Percentiles rank a stretch among this genome's conserved stretches.
phyloP scores from a whole-genome alignment of 2,888 invertebrate species.

The Cecidostiba fungosa region DNA sequence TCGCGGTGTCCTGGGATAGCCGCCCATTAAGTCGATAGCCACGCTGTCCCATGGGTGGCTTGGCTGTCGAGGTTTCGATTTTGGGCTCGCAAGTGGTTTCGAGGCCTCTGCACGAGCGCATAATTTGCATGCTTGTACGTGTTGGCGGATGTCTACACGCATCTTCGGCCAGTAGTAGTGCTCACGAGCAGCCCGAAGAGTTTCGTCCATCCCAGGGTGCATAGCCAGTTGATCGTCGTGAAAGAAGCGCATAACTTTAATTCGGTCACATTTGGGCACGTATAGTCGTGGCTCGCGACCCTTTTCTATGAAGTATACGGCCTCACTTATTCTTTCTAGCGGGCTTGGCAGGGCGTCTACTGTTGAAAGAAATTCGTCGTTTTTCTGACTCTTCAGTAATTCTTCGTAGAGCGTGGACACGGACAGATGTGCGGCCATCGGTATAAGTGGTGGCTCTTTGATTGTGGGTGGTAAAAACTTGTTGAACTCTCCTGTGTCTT shows the following conservation, averaged over 20 bases:
- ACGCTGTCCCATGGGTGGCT: constrained; percentile 48
- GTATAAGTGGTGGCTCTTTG: neutral
- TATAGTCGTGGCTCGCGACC: neutral
- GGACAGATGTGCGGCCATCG: neutral
- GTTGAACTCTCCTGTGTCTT: neutral
- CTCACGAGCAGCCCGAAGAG: neutral
- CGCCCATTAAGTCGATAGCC: constrained; percentile 58
- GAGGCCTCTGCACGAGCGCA: neutral
- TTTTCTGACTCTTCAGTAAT: neutral
- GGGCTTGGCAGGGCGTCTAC: neutral
- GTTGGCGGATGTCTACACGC: neutral
- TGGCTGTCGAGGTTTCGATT: constrained; percentile 26
- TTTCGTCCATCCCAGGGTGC: constrained; percentile 28
- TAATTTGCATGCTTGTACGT: neutral
- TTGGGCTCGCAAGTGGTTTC: neutral
- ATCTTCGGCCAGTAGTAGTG: constrained; percentile 15
- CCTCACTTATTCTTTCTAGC: neutral
- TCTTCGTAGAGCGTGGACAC: neutral
- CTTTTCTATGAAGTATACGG: neutral
- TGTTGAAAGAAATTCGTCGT: neutral
- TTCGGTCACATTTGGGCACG: neutral
- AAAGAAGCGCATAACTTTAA: neutral
- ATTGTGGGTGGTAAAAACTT: neutral
- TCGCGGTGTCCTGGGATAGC: constrained; percentile 47
- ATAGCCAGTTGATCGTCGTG: neutral